Conservation (phyloP, 2,797 vertebrate species). For the Enteromius unitaeniatus region DNA sequence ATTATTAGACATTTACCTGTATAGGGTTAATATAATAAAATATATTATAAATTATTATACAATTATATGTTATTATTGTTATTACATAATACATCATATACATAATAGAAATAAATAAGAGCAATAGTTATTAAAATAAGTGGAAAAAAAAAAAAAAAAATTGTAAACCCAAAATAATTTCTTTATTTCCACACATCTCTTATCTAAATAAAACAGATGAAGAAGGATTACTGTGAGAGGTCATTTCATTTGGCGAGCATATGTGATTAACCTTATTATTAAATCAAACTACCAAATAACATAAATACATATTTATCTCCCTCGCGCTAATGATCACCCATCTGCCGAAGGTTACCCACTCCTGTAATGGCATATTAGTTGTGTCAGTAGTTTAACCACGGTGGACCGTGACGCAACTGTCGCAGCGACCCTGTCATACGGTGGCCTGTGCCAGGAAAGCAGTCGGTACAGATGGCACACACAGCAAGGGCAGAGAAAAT, state of each 20-base stretch:
- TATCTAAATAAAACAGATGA: background rate
- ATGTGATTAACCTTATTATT: background rate
- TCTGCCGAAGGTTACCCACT: constrained; percentile 18
- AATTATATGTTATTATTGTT: too few relatives aligned
- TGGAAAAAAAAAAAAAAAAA: too few relatives aligned
- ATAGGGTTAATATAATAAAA: too few relatives aligned
- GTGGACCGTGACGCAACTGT: constrained; percentile 35
- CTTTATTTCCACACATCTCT: background rate
- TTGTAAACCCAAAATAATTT: background rate
- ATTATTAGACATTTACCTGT: too few relatives aligned
- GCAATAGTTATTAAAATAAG: too few relatives aligned
- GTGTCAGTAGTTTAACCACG: constrained; percentile 4
- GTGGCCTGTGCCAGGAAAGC: constrained; percentile 14
- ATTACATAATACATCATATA: too few relatives aligned
- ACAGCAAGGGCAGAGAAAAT: constrained; percentile 49
- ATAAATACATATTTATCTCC: constrained; percentile 26
- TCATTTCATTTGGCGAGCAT: background rate
- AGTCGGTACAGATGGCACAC: constrained; percentile 59
- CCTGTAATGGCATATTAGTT: constrained; percentile 7
- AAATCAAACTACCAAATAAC: background rate
- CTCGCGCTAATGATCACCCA: background rate
- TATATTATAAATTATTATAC: too few relatives aligned
- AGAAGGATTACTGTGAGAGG: background rate
- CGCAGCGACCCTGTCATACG: constrained; percentile 25
- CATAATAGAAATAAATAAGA: too few relatives aligned